These are phyloP conservation scores for Temnothorax unifasciatus DNA, from an alignment of 2,888 invertebrate species.

Conservation along the genomic window DNA sequence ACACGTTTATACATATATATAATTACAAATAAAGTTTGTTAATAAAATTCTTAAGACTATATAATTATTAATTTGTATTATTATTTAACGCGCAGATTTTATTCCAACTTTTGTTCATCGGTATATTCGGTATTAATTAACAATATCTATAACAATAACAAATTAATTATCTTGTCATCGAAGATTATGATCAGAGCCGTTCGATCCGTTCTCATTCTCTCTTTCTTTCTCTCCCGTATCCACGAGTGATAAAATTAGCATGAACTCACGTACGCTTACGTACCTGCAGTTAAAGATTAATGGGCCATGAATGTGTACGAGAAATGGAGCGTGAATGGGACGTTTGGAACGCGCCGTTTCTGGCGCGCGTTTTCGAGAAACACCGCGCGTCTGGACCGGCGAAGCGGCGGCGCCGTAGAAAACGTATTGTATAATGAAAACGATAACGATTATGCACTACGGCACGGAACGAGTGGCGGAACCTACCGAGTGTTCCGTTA, in stretches of 20 bases:
- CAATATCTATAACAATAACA: not conserved
- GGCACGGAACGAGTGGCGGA: not conserved
- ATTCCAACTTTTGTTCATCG: not conserved
- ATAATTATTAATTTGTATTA: not conserved
- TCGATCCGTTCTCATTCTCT: not conserved
- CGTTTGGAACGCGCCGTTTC: conserved; percentile 43
- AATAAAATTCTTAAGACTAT: not conserved
- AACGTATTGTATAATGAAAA: conserved; percentile 34
- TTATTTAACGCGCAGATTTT: not conserved
- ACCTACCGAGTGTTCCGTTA: not conserved
- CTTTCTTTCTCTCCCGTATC: conserved; percentile 44
- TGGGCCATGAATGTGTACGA: conserved; percentile 76
- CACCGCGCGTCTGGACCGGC: not conserved
- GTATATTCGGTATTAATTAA: not conserved
- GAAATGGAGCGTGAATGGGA: conserved; percentile 77
- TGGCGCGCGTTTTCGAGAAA: conserved; percentile 20
- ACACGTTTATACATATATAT: not conserved
- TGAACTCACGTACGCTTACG: conserved; percentile 64
- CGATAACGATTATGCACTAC: conserved; percentile 41
- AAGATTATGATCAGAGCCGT: conserved; percentile 17
- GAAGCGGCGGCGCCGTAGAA: conserved; percentile 20
- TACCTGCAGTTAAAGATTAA: conserved; percentile 77
- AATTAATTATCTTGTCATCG: not conserved
- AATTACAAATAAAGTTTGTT: not conserved
- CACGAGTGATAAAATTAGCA: conserved; percentile 75